Evolutionary conservation across 2,888 invertebrate species (phyloP).

Genomic region (Ceraclea dissimilis): DNA sequence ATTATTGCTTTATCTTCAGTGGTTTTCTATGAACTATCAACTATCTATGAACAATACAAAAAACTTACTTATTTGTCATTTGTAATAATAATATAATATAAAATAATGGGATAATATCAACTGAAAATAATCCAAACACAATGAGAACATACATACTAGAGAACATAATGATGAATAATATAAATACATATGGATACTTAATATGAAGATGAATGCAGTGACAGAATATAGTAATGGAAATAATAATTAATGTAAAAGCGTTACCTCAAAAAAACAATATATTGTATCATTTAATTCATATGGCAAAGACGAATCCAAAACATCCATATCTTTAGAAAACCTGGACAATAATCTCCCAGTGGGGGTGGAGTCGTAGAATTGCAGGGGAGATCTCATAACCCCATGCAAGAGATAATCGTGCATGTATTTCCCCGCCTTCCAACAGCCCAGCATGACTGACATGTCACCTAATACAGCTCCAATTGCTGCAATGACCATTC

Average conservation of each 20-base stretch:
- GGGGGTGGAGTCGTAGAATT: constrained; percentile 74
- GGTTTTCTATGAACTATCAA: no score
- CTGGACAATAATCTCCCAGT: constrained; percentile 65
- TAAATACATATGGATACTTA: no score
- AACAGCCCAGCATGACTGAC: constrained; percentile 60
- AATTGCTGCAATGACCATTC: constrained; percentile 57
- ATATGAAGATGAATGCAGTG: no score
- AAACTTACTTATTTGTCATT: no score
- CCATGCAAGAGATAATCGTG: constrained; percentile 53
- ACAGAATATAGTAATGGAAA: no score
- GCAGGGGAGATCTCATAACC: constrained; percentile 61
- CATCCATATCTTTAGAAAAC: constrained; percentile 69
- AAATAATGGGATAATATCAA: no score
- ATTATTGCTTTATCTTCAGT: no score
- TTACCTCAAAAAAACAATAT: constrained; percentile 70
- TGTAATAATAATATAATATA: no score
- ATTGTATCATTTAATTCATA: constrained; percentile 58
- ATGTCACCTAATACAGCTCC: constrained; percentile 60
- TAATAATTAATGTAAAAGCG: background rate
- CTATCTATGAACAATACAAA: no score
- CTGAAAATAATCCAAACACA: no score
- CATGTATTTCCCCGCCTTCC: constrained; percentile 57
- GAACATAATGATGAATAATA: no score
- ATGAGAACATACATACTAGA: no score
- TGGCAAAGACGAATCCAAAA: constrained; percentile 62